Percentiles rank a stretch among this genome's conserved stretches.
phyloP scores from a whole-genome alignment of 2,797 vertebrate genomes.

The Lagocephalus sceleratus region DNA sequence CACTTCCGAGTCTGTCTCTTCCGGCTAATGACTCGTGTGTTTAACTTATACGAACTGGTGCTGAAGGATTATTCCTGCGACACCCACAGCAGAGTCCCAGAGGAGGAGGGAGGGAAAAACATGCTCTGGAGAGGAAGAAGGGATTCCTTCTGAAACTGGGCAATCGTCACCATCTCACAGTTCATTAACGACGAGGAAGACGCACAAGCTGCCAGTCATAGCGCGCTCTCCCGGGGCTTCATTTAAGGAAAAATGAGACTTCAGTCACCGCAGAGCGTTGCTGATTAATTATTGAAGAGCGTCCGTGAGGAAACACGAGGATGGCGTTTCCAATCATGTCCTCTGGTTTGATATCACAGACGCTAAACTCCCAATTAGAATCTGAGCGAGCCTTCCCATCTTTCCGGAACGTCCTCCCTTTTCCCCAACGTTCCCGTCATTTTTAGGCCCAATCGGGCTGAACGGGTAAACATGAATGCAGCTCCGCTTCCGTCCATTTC shows the following conservation, averaged over 20 bases:
- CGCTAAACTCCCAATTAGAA: neutral
- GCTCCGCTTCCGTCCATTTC: conserved; percentile 26
- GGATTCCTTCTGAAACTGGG: conserved; percentile 13
- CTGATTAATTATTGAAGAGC: conserved; percentile 15
- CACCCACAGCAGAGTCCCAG: neutral
- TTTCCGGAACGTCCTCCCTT: neutral
- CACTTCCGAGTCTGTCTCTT: no score
- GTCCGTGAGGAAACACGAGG: neutral
- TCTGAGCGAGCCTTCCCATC: neutral
- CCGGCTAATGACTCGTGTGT: no score
- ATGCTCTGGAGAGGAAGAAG: neutral
- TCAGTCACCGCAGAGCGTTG: conserved; percentile 5
- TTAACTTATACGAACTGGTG: conserved; percentile 4
- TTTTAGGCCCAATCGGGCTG: conserved; percentile 55
- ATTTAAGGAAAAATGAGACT: conserved; percentile 26
- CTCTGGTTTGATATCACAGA: conserved; percentile 1
- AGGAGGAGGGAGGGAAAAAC: conserved; percentile 14
- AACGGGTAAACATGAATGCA: conserved; percentile 48
- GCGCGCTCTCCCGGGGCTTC: conserved; percentile 18
- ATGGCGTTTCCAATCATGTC: conserved; percentile 1
- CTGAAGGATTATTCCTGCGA: conserved; percentile 5
- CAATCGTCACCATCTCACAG: conserved; percentile 42
- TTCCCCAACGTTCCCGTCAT: neutral
- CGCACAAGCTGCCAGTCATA: conserved; percentile 29
- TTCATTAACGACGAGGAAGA: conserved; percentile 30